Conservation (phyloP, 2,888 invertebrate species). For the Apeira syringaria region DNA sequence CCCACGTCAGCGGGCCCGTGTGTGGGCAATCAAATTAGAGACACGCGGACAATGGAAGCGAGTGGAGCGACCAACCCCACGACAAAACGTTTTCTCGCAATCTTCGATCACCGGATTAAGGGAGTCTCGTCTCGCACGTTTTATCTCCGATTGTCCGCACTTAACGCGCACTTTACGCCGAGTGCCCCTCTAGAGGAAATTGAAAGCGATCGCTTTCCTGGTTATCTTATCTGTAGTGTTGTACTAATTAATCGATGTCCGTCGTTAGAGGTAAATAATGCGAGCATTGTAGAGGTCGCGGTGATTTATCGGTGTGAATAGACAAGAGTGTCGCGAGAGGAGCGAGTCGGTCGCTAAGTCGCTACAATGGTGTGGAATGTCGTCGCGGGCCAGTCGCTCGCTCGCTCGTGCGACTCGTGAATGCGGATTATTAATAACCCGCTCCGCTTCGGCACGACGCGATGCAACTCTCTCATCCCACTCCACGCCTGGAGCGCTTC, state of each 20-base stretch:
- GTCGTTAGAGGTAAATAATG: constrained; percentile 79
- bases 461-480: constrained; percentile 57
- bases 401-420: constrained; percentile 76
- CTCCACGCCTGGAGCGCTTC: constrained; percentile 64
- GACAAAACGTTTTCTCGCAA: constrained; percentile 83
- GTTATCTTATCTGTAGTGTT: constrained; percentile 81
- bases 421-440: constrained; percentile 82
- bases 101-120: constrained; percentile 84
- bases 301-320: constrained; percentile 81
- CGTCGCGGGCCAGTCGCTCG: constrained; percentile 69
- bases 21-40: constrained; percentile 78
- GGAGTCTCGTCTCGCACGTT: constrained; percentile 81
- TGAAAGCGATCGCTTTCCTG: constrained; percentile 82
- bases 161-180: constrained; percentile 82
- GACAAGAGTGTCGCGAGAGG: constrained; percentile 80
- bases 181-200: constrained; percentile 82
- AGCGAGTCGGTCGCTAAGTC: constrained; percentile 47
- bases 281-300: constrained; percentile 65
- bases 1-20: constrained; percentile 62
- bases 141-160: constrained; percentile 84
- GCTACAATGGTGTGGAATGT: constrained; percentile 80
- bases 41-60: constrained; percentile 71
- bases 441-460: constrained; percentile 55
- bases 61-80: constrained; percentile 75
- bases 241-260: constrained; percentile 82